Evolutionary conservation across 2,797 vertebrate genomes (phyloP).

Genomic region (Coilia nasus): DNA sequence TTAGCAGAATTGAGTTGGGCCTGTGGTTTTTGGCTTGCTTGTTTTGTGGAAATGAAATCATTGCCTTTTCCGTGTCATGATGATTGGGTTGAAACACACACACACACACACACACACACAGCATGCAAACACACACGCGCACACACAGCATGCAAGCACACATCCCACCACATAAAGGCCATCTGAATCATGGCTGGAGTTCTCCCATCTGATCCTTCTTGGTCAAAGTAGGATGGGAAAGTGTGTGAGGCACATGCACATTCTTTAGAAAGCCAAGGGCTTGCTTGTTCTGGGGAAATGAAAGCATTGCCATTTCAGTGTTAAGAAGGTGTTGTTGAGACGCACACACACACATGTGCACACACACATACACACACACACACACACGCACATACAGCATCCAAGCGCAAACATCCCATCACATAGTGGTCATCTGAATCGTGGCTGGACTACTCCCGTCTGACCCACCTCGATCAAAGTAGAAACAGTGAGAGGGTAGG

Average conservation of each 20-base stretch:
- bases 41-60: not conserved
- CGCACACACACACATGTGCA: not conserved
- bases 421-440: no score
- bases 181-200: not conserved
- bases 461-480: not conserved
- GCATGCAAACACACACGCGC: not conserved
- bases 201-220: no score
- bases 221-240: no score
- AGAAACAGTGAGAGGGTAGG: not conserved
- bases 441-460: not conserved
- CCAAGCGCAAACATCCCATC: no score
- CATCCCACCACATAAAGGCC: not conserved
- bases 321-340: not conserved
- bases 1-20: not conserved
- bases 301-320: no score
- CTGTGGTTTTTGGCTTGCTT: slow-evolving; percentile 1
- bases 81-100: not conserved
- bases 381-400: slow-evolving; percentile 30
- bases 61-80: not conserved
- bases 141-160: not conserved
- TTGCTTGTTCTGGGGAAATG: no score
- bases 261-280: no score
- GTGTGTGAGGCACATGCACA: no score
- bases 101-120: not conserved
- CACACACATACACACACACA: slow-evolving; percentile 12